Evolutionary conservation across 2,113 vertebrate genomes (phyloP), one percentile per base, ranked within the genome.

Genomic region (Lophochroa leadbeateri): DNA sequence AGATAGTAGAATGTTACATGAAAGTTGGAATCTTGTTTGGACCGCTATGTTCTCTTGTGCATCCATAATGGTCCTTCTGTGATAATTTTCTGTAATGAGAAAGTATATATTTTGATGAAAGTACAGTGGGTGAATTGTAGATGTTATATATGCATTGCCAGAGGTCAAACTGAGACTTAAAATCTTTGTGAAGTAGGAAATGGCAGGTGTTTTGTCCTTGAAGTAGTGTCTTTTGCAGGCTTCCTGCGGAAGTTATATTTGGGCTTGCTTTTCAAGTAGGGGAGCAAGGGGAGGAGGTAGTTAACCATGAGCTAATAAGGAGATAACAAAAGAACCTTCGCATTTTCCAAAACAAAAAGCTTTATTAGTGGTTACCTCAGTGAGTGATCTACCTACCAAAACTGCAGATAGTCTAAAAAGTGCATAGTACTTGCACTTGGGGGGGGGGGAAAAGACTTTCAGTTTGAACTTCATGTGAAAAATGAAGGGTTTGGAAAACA

Each of bases 371-470:
- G 33, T 72, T 33, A 39, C 4, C 17, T 79, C 9, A 28, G 1
- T 50, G 17, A 80, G 25, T 64, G 67, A 39, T 14, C 14, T 52
- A 18, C 17, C 5, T 85, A 29, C 33, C 29, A 60, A 82, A 92
- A n/a, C 25, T 15, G 65, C 50, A 37, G 7, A 8, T 23, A 31
- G 11, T 47, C 41, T 39, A 10, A 76, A n/a, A 88, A 52, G 24
- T 47, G 28, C 1, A 0, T 25, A 23, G 13, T 55, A 57, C 7
- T 64, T 41, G 37, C 11, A 20, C 7, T 8, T 4, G 13, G 13
- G n/a, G 17, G 20, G 20, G 20, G 31, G 6, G 6, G 24, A 47
- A n/a, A 29, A 49, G 7, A 31, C 20, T 57, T 60, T 13, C 6
- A 4, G 3, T 68, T 55, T 58, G 10, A 91, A 39, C 24, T 49